These are phyloP conservation scores for Drosophila fungiperda DNA, from an alignment of 2,888 invertebrate genomes.

Conservation along the genomic window DNA sequence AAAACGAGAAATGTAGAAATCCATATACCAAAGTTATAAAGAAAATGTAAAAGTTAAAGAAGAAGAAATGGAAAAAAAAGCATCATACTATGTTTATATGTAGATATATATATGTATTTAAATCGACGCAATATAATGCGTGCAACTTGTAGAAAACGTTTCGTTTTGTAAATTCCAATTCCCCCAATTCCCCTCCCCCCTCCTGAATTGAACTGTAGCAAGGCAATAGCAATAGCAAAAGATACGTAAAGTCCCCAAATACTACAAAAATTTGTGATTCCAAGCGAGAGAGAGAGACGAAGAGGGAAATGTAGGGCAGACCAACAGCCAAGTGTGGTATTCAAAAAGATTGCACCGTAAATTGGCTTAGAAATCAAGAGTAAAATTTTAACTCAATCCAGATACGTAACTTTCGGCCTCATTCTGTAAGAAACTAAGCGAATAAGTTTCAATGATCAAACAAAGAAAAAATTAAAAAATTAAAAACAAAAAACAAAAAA, in stretches of 20 bases:
- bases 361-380: constrained; percentile 39
- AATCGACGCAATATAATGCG: constrained; percentile 56
- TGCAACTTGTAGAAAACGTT: constrained; percentile 69
- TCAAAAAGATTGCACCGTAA: constrained; percentile 26
- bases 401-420: constrained; percentile 85
- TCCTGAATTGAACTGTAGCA: constrained; percentile 30
- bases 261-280: constrained; percentile 57
- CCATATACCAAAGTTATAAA: constrained; percentile 82
- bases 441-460: constrained; percentile 58
- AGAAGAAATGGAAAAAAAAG: constrained; percentile 35
- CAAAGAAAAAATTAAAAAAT: constrained; percentile 5
- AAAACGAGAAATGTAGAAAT: constrained; percentile 73
- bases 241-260: constrained; percentile 38
- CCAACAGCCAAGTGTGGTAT: constrained; percentile 44
- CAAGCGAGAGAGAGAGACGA: constrained; percentile 28
- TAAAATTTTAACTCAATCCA: constrained; percentile 77
- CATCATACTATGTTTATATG: constrained; percentile 75
- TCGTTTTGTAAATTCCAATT: constrained; percentile 67
- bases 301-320: constrained; percentile 46
- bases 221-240: constrained; percentile 31
- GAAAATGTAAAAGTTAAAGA: constrained; percentile 47
- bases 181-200: constrained; percentile 13
- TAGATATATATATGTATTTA: constrained; percentile 74
- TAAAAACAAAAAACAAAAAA: constrained; percentile 36
- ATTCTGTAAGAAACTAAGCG: constrained; percentile 84